Conservation (phyloP, 2,888 invertebrate genomes). For the Dasysyrphus albostriatus region DNA sequence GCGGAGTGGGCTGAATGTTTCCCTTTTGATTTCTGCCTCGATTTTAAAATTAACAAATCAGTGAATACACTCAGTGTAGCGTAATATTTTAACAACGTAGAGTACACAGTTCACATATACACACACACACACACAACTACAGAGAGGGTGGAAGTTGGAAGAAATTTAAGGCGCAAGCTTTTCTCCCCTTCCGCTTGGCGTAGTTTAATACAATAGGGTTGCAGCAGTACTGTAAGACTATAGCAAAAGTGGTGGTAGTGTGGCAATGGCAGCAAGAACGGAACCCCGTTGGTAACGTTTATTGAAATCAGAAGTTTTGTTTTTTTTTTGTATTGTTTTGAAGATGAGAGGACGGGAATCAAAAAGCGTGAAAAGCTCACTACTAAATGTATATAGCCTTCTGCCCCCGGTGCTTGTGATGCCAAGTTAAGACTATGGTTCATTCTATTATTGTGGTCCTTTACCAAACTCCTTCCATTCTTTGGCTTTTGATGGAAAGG, state of each 20-base stretch:
- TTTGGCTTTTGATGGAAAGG: neutral
- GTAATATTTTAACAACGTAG: slow-evolving; percentile 76
- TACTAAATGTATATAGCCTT: slow-evolving; percentile 36
- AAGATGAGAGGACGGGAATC: slow-evolving; percentile 46
- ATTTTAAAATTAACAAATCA: slow-evolving; percentile 76
- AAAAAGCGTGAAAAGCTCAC: slow-evolving; percentile 75
- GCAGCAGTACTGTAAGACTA: slow-evolving; percentile 21
- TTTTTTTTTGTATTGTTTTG: slow-evolving; percentile 3
- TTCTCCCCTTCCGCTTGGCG: slow-evolving; percentile 37
- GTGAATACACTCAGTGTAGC: slow-evolving; percentile 75
- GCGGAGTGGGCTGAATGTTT: slow-evolving; percentile 63
- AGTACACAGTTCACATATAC: slow-evolving; percentile 62
- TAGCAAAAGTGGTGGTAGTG: slow-evolving; percentile 42
- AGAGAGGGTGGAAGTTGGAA: slow-evolving; percentile 27
- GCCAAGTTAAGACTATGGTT: slow-evolving; percentile 66
- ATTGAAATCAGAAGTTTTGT: slow-evolving; percentile 72
- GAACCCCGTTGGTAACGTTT: slow-evolving; percentile 74
- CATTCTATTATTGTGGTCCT: slow-evolving; percentile 67
- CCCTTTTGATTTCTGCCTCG: slow-evolving; percentile 75
- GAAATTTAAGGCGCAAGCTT: slow-evolving; percentile 33
- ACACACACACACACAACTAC: slow-evolving; percentile 1
- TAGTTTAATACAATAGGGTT: slow-evolving; percentile 63
- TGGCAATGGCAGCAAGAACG: slow-evolving; percentile 48
- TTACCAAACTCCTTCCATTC: slow-evolving; percentile 16
- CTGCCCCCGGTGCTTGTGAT: slow-evolving; percentile 3